Evolutionary conservation across 2,888 invertebrate genomes (phyloP).

Genomic region (Euzetes globulus): DNA sequence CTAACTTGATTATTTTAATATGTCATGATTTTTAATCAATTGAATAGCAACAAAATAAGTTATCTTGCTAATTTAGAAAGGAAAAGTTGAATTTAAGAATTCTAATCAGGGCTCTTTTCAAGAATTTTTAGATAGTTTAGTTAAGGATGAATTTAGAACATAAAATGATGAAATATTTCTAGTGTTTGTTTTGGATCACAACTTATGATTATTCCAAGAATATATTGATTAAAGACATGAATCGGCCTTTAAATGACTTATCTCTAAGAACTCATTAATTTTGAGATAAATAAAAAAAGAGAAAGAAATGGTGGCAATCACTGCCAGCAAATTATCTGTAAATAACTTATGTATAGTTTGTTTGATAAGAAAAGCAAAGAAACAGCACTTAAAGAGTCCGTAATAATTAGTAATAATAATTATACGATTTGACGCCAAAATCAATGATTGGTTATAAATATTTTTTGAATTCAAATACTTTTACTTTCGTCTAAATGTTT

Average conservation of each 20-base stretch:
- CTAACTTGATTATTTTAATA: too few species aligned
- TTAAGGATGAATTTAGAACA: too few species aligned
- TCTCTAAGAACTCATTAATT: background rate
- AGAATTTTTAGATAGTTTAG: too few species aligned
- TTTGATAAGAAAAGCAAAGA: conserved; percentile 7
- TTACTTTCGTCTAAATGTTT: background rate
- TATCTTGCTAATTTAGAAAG: too few species aligned
- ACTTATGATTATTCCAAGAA: too few species aligned
- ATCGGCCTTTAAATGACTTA: background rate
- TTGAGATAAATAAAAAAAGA: background rate
- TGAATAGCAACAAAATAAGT: too few species aligned
- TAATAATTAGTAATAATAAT: background rate
- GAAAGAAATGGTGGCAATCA: background rate
- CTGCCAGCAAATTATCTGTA: background rate
- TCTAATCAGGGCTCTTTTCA: too few species aligned
- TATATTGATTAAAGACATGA: too few species aligned
- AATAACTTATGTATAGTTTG: background rate
- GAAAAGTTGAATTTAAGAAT: too few species aligned
- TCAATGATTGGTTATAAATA: background rate
- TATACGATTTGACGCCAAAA: background rate
- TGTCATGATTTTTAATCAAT: too few species aligned
- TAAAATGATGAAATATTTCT: too few species aligned
- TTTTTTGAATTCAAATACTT: background rate
- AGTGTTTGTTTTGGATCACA: too few species aligned
- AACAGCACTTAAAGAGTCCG: background rate